Evolutionary conservation across 2,888 invertebrate species (phyloP).

Genomic region (Netelia fuscicornis): DNA sequence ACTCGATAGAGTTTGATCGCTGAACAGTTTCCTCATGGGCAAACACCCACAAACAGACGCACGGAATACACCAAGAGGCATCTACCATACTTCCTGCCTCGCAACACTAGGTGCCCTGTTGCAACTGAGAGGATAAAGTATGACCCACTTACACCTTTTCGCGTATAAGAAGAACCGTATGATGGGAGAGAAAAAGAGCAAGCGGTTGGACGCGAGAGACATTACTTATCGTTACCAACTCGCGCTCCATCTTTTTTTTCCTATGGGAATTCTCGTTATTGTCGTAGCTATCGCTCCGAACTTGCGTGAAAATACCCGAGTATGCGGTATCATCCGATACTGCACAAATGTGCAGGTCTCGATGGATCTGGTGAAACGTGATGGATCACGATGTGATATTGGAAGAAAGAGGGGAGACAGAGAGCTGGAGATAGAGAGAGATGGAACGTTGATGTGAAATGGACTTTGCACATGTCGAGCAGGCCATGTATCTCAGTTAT

Average conservation of each 20-base stretch:
- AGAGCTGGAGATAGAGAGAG: too few relatives aligned
- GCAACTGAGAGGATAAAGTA: constrained; percentile 46
- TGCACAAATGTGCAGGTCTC: too few relatives aligned
- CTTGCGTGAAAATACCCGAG: neutral
- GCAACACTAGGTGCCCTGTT: neutral
- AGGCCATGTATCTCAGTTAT: neutral
- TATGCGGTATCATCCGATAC: neutral
- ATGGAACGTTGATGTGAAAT: neutral
- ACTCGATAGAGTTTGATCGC: constrained; percentile 48
- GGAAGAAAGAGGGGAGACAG: neutral
- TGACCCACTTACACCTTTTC: constrained; percentile 42
- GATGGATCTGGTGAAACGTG: too few relatives aligned
- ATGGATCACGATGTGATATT: neutral
- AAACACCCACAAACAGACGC: neutral
- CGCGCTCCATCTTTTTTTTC: neutral
- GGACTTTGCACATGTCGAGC: constrained; percentile 17
- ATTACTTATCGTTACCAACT: constrained; percentile 10
- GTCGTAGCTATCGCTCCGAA: neutral
- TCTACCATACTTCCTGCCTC: neutral
- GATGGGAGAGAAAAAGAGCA: neutral
- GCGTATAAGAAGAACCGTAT: neutral
- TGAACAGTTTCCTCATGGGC: constrained; percentile 46
- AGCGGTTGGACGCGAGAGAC: neutral
- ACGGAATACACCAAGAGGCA: constrained; percentile 5
- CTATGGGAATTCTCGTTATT: neutral